These are phyloP conservation scores for Onychomys leucogaster DNA, from an alignment of 2,797 vertebrate genomes.

Conservation along the genomic window DNA sequence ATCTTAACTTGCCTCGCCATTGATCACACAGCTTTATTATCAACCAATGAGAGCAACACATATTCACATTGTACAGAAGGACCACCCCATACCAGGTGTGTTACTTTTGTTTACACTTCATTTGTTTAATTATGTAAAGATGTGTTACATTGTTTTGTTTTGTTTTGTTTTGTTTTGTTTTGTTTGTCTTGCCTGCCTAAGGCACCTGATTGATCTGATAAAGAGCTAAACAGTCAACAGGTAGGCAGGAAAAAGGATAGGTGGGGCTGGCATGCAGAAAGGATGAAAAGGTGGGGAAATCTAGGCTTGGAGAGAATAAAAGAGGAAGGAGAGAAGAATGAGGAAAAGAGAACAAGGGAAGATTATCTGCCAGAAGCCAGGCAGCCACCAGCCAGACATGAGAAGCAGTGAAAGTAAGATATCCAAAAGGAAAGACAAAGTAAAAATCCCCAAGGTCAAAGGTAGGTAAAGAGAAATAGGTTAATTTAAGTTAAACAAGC, in stretches of 20 bases:
- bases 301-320: background rate
- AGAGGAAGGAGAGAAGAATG: background rate
- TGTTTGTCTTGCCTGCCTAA: background rate
- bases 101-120: background rate
- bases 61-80: no score
- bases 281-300: background rate
- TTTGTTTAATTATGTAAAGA: background rate
- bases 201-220: background rate
- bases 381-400: fast-evolving
- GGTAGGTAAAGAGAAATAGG: background rate
- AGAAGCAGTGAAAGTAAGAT: background rate
- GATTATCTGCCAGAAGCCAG: no score
- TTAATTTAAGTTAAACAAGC: background rate
- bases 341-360: background rate
- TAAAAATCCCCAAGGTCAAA: background rate
- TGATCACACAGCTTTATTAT: no score
- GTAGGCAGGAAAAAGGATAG: background rate
- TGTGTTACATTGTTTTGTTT: background rate
- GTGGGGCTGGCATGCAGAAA: background rate
- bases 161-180: no score
- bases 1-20: no score
- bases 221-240: background rate
- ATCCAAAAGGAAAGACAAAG: background rate
- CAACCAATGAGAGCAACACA: no score
- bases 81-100: background rate